A percentile compares a stretch with the other conserved stretches of the same genome.
These are phyloP conservation scores for Erebia epiphron DNA, from an alignment of 2,888 invertebrate species.

Conservation along the genomic window DNA sequence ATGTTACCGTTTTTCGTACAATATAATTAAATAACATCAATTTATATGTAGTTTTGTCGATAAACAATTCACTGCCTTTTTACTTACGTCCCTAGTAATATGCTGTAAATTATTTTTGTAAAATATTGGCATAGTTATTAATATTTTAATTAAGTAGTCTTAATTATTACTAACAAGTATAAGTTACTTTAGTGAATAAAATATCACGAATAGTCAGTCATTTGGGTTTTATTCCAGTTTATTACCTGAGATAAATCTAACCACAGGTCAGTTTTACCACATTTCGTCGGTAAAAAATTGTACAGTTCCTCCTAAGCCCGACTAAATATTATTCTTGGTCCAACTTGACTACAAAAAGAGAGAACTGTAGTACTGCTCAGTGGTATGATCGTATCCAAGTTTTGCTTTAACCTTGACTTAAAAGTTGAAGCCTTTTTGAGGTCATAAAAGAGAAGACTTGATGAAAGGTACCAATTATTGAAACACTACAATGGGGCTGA, in stretches of 20 bases:
- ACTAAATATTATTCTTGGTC: too few relatives aligned
- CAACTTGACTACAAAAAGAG: too few relatives aligned
- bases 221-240: slow-evolving; percentile 22
- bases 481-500: too few relatives aligned
- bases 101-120: slow-evolving; percentile 71
- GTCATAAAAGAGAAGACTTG: too few relatives aligned
- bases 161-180: slow-evolving; percentile 47
- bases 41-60: slow-evolving; percentile 8
- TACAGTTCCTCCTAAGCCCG: too few relatives aligned
- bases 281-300: too few relatives aligned
- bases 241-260: not conserved
- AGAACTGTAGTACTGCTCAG: too few relatives aligned
- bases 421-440: too few relatives aligned
- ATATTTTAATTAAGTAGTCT: slow-evolving; percentile 46
- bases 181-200: slow-evolving; percentile 34
- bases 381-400: too few relatives aligned
- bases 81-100: slow-evolving; percentile 50
- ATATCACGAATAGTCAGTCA: slow-evolving; percentile 31
- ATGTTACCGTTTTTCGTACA: slow-evolving; percentile 55
- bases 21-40: slow-evolving; percentile 25
- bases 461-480: too few relatives aligned
- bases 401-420: too few relatives aligned
- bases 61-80: slow-evolving; percentile 63
- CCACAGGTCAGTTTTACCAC: too few relatives aligned
- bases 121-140: slow-evolving; percentile 57